Conservation (phyloP, 1,140 invertebrate genomes). For the Centruroides vittatus region DNA sequence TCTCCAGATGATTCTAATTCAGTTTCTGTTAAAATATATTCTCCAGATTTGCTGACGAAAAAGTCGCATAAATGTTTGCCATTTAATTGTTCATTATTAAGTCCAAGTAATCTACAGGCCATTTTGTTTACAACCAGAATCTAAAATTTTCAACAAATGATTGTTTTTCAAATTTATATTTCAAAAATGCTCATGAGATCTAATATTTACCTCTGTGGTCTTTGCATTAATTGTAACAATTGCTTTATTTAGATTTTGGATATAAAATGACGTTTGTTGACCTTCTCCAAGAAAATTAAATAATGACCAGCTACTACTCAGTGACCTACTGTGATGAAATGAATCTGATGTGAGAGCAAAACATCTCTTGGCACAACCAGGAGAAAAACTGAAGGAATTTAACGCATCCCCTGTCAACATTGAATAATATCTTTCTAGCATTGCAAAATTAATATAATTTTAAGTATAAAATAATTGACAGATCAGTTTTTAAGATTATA, state of each 20-base stretch:
- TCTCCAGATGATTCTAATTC: constrained; percentile 38
- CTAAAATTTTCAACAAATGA: constrained; percentile 22
- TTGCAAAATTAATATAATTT: not conserved
- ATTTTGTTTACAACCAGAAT: constrained; percentile 45
- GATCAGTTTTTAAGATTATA: not conserved
- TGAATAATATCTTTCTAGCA: not conserved
- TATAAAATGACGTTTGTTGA: constrained; percentile 14
- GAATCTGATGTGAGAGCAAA: constrained; percentile 14
- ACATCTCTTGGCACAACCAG: constrained; percentile 16
- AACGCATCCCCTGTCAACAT: constrained; percentile 18
- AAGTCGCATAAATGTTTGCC: constrained; percentile 39
- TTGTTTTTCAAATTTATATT: not conserved
- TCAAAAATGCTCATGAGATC: not conserved
- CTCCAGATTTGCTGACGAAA: constrained; percentile 37
- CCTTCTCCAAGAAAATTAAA: constrained; percentile 22
- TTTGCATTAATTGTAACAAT: constrained; percentile 29
- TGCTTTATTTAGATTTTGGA: constrained; percentile 31
- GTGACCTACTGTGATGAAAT: constrained; percentile 4
- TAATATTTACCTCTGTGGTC: constrained; percentile 25
- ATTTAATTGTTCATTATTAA: constrained; percentile 39
- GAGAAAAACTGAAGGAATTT: constrained; percentile 23
- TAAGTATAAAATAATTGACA: not conserved
- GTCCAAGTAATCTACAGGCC: constrained; percentile 40
- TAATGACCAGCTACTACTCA: constrained; percentile 26
- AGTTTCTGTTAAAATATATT: constrained; percentile 38